Conservation (phyloP, 1,140 invertebrate genomes). For the Augochlora pura region DNA sequence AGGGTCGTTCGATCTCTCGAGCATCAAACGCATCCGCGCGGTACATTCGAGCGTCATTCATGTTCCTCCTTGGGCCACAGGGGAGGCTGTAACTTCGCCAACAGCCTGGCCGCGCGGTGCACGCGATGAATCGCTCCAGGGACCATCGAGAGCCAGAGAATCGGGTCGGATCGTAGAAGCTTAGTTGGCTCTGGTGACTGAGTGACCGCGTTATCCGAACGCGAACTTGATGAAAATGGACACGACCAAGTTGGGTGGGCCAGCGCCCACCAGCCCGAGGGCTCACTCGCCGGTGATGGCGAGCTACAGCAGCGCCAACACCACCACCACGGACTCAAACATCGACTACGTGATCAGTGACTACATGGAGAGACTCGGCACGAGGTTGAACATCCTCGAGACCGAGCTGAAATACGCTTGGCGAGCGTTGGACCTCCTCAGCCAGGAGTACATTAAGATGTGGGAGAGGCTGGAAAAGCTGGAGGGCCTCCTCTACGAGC, state of each 20-base stretch:
- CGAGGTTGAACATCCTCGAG: conserved; percentile 91
- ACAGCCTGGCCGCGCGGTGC: conserved; percentile 16
- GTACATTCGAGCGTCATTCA: conserved; percentile 55
- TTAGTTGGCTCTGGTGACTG: not conserved
- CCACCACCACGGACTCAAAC: conserved; percentile 70
- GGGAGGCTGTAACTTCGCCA: conserved; percentile 58
- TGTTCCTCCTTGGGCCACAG: conserved; percentile 66
- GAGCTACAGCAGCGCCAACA: conserved; percentile 59
- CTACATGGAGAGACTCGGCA: conserved; percentile 93
- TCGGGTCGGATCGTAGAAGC: conserved; percentile 32
- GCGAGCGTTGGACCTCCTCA: conserved; percentile 93
- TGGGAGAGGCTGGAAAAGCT: conserved; percentile 95
- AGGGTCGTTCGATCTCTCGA: conserved; percentile 5
- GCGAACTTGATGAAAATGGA: conserved; percentile 65
- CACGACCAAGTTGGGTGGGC: conserved; percentile 68
- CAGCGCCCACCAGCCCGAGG: conserved; percentile 60
- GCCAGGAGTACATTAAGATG: conserved; percentile 96
- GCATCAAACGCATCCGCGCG: conserved; percentile 31
- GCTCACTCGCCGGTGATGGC: conserved; percentile 65
- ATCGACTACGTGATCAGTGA: conserved; percentile 89
- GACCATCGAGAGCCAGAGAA: conserved; percentile 41
- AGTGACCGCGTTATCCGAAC: conserved; percentile 18
- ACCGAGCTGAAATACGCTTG: conserved; percentile 95
- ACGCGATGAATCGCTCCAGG: conserved; percentile 62
- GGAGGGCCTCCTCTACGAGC: conserved; percentile 93